Evolutionary conservation across 1,140 invertebrate species (phyloP), one percentile per base, ranked within the genome.

Genomic region (Eubasilissa regina): DNA sequence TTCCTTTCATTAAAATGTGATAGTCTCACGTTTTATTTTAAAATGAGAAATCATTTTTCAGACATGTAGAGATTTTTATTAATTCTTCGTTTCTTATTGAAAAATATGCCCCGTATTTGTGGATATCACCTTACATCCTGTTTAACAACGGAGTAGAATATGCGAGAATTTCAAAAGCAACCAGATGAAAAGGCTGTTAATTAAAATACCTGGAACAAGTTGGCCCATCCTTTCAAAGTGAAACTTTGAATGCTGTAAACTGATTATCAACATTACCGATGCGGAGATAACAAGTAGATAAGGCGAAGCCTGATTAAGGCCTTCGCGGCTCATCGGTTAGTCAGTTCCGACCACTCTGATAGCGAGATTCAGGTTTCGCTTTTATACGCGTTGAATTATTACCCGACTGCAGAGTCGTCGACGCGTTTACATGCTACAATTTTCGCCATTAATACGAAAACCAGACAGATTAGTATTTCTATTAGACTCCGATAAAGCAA

Each of bases 181-280:
- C 58, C 17, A 4, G 35, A 9, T 75, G 56, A 56, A 73, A 60
- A 64, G 19, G 43, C 45, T 21, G 58, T 76, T 77, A 77, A 77
- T 77, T 77, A 77, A 75, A 66, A 77, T 64, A 35, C 72, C 19
- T 53, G 75, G 47, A 64, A 77, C 75, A 25, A 77, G 75, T 77
- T 51, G 60, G 58, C 51, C 47, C 19, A 51, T 13, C 73, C 73
- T 75, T 75, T 75, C 73, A 60, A 62, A 64, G 58, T 17, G 58
- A 77, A 21, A 13, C 15, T 77, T 43, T 64, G 56, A 51, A 77
- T 66, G 60, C 60, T 77, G 75, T 21, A 51, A 77, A 77, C 75
- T 64, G 75, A 77, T 64, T 77, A 77, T 77, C 58, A 77, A 35
- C 56, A 77, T 64, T 64, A 66, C 17, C 35, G 75, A 77, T 77